Evolutionary conservation across 2,888 invertebrate species (phyloP), one percentile per base, ranked within the genome.

Genomic region (Blera fallax): DNA sequence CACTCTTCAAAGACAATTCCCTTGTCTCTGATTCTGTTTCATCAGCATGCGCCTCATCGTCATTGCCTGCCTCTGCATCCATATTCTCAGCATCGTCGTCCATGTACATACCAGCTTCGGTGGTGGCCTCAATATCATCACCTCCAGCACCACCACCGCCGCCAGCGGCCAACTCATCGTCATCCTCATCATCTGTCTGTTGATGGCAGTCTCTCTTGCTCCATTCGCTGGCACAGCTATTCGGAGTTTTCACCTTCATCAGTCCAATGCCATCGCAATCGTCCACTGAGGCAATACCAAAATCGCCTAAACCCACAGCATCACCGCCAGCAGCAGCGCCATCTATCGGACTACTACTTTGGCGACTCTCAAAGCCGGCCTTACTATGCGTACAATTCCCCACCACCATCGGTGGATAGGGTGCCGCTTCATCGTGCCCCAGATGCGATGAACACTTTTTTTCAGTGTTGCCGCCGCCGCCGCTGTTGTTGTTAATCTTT

Each of bases 151-250:
- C n/a, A n/a, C n/a, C n/a, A n/a, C n/a, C n/a, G n/a, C n/a, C 50
- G 3, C 5, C 65, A 43, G n/a, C 50, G 8, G 6, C 58, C 27
- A 69, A 50, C 2, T 65, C 74, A 14, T 80, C 74, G 1, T 76
- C 76, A 11, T 84, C 80, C 24, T 85, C 81, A 0, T 84, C 73
- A 24, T 84, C 84, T 1, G 80, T 91, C 88, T 92, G 92, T 91
- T 94, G 94, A 90, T 94, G 94, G 91, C 94, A 93, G 90, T 94
- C 93, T n/a, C 24, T 16, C 11, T 85, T 80, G 18, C 50, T 76
- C 80, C 84, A 85, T 24, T 45, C 74, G 7, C 70, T 80, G 11
- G 70, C 40, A 43, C 69, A 74, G 50, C 84, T 84, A 40, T 80
- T 80, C 8, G 80, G 80, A 8, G 69, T 80, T 32, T 84, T 76